A percentile compares a stretch with the other conserved stretches of the same genome.
Evolutionary conservation across 2,113 vertebrate species (phyloP).

Genomic region (Neogobius melanostomus): DNA sequence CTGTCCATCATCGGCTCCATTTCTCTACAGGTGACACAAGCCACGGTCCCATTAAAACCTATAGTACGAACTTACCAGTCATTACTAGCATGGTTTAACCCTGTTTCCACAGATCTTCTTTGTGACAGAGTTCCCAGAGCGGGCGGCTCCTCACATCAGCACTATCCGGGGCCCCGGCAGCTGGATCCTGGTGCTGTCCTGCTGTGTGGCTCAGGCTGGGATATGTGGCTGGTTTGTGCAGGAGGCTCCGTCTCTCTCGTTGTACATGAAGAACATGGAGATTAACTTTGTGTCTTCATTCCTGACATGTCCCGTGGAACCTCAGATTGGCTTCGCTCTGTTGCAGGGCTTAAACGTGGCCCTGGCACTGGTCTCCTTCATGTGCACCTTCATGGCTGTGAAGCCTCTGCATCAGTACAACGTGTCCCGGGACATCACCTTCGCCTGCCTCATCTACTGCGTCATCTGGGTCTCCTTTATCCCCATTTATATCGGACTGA

Average conservation of each 20-base stretch:
- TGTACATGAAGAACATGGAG: slow-evolving; percentile 34
- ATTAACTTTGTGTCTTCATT: slow-evolving; percentile 66
- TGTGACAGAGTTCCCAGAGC: slow-evolving; percentile 75
- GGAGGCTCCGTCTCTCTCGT: slow-evolving; percentile 45
- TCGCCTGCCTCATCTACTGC: slow-evolving; percentile 78
- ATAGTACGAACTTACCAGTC: background rate
- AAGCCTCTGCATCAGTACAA: slow-evolving; percentile 76
- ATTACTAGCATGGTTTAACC: slow-evolving; percentile 12
- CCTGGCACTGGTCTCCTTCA: slow-evolving; percentile 79
- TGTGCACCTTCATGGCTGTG: slow-evolving; percentile 87
- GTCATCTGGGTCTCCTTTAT: slow-evolving; percentile 83
- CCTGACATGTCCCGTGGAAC: slow-evolving; percentile 73
- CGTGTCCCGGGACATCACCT: slow-evolving; percentile 83
- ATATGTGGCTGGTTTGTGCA: slow-evolving; percentile 70
- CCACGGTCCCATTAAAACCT: background rate
- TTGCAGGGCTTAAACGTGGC: slow-evolving; percentile 72
- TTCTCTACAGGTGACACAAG: slow-evolving; percentile 74
- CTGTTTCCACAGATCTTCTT: slow-evolving; percentile 73
- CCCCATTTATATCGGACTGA: slow-evolving; percentile 73
- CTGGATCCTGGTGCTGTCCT: slow-evolving; percentile 67
- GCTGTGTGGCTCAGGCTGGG: slow-evolving; percentile 69
- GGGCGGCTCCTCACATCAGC: slow-evolving; percentile 54
- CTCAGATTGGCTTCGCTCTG: slow-evolving; percentile 73
- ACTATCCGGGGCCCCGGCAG: slow-evolving; percentile 60
- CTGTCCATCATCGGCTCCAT: slow-evolving; percentile 78